Evolutionary conservation across 2,113 vertebrate genomes (phyloP), one percentile per base, ranked within the genome.

Genomic region (Ptilorrhoa leucosticta): DNA sequence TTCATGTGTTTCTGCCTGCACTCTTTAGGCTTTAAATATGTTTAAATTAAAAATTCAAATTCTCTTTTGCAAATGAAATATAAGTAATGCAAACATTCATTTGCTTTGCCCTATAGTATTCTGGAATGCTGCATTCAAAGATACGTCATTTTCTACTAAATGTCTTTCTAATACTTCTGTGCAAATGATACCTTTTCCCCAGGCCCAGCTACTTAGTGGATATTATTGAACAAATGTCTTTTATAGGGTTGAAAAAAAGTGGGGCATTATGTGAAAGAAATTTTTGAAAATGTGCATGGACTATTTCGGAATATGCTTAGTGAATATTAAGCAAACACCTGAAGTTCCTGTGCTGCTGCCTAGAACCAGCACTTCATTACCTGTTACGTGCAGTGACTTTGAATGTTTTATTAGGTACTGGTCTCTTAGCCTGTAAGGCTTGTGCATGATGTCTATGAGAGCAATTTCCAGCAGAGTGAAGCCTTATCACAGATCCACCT

Each of bases 321-420:
- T 97, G 96, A 97, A 97, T 97, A 96, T 96, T 97, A 97, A 97
- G 89, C 93, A 96, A 97, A 97, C 94, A 93, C 73, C 87, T 96
- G 94, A 97, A 96, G 76, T 94, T 97, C 54, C 84, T 81, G 65
- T 94, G 73, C 87, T 96, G 64, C 95, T 96, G 72, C 86, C 87
- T 95, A 96, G 93, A 96, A 95, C 97, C 91, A 96, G 96, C 96
- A 94, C 97, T 97, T 97, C 87, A 96, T 97, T 97, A 97, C 91
- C 89, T 95, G 45, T 93, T 96, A 89, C 80, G 90, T 96, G 83
- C 94, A 90, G 57, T 80, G 86, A 84, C 87, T 96, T 89, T 96
- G 95, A 97, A 96, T 97, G 96, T 93, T 96, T 96, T 87, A 96
- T 97, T 96, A 97, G 82, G 63, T 94, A 85, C 94, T 96, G 78